These are phyloP conservation scores for Pseudomugil gertrudae DNA, from an alignment of 2,797 vertebrate genomes.

Conservation along the genomic window DNA sequence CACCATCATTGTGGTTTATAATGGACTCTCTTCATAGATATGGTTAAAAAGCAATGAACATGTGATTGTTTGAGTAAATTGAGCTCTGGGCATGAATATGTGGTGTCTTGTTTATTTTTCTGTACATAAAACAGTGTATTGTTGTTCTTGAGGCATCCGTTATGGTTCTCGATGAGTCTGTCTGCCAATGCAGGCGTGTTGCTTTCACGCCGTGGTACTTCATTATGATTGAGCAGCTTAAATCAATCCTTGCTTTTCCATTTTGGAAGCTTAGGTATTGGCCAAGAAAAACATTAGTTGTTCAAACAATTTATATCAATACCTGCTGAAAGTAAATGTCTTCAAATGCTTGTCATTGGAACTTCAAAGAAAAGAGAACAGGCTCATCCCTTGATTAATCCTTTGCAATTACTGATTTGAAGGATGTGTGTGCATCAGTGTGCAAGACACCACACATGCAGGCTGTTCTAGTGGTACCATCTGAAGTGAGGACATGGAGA, in stretches of 20 bases:
- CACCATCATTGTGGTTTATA: neutral
- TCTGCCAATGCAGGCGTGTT: neutral
- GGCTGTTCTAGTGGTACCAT: neutral
- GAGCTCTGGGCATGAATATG: neutral
- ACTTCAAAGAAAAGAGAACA: neutral
- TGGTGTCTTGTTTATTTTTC: neutral
- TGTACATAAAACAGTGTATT: neutral
- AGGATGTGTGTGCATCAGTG: neutral
- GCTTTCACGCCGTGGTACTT: neutral
- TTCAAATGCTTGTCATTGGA: conserved; percentile 1
- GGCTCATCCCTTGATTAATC: conserved; percentile 8
- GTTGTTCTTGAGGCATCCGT: neutral
- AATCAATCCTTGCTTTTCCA: neutral
- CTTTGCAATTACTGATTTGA: conserved; percentile 2
- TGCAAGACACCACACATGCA: neutral
- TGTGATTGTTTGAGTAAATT: neutral
- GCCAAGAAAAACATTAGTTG: neutral
- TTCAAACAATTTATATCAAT: neutral
- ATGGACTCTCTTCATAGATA: neutral
- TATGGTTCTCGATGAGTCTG: neutral
- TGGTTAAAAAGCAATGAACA: neutral
- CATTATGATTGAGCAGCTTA: neutral
- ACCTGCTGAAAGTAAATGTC: neutral
- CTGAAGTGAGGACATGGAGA: neutral
- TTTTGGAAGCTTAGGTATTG: neutral